Conservation (phyloP, 2,888 invertebrate species). For the Nasonovia ribisnigri region DNA sequence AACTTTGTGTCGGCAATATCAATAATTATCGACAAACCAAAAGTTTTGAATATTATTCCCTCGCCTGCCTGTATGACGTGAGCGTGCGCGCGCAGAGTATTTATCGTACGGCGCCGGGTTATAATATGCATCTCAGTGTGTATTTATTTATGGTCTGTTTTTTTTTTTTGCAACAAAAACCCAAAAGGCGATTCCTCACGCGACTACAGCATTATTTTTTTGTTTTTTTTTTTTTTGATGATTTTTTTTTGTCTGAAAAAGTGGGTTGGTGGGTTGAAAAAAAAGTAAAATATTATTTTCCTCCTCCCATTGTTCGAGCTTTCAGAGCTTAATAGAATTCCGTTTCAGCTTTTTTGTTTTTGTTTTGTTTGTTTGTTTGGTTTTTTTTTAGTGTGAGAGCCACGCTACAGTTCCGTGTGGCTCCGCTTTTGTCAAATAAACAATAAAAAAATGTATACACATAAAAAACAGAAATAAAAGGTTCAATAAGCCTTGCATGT, state of each 20-base stretch:
- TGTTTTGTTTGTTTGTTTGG: constrained; percentile 27
- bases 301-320: constrained; percentile 62
- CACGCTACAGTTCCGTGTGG: constrained; percentile 50
- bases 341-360: constrained; percentile 61
- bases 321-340: constrained; percentile 64
- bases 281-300: constrained; percentile 63
- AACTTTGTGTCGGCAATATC: not conserved
- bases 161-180: constrained; percentile 48
- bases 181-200: constrained; percentile 62
- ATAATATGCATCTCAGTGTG: constrained; percentile 18
- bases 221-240: constrained; percentile 43
- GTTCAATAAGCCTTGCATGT: constrained; percentile 62
- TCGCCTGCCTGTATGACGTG: not conserved
- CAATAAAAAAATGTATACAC: constrained; percentile 62
- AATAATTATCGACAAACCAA: constrained; percentile 38
- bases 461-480: constrained; percentile 50
- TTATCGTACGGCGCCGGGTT: constrained; percentile 6
- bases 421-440: constrained; percentile 64
- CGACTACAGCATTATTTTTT: constrained; percentile 45
- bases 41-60: not conserved
- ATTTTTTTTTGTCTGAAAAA: constrained; percentile 53
- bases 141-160: constrained; percentile 41
- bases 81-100: not conserved
- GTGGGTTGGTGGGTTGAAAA: constrained; percentile 47
- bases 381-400: constrained; percentile 54